Percentiles rank a stretch among this genome's conserved stretches.
Conservation (phyloP, 2,113 vertebrate genomes). For the Forbesichthys papilliferus region DNA sequence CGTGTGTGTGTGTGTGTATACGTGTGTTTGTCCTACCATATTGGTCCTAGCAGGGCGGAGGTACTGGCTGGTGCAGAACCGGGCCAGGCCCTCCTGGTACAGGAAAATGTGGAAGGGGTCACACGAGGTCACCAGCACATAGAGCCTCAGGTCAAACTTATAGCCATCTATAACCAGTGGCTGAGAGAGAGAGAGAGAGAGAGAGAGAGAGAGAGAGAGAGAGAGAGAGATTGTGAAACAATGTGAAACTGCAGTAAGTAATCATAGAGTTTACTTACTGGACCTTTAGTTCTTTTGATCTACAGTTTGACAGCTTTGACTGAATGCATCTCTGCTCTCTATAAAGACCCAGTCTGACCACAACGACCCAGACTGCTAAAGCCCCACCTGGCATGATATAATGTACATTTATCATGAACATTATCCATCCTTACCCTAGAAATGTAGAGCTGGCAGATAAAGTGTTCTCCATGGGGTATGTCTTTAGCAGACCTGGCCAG, state of each 20-base stretch:
- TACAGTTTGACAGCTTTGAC: too few relatives aligned
- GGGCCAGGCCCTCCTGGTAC: slow-evolving; percentile 59
- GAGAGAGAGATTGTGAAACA: neutral
- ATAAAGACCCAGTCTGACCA: too few relatives aligned
- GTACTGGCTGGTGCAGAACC: slow-evolving; percentile 70
- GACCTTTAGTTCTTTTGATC: too few relatives aligned
- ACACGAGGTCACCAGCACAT: slow-evolving; percentile 69
- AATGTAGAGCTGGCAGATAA: slow-evolving; percentile 69
- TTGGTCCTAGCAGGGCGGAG: slow-evolving; percentile 60
- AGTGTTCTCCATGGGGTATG: slow-evolving; percentile 57
- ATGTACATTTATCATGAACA: neutral
- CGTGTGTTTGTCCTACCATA: slow-evolving; percentile 53
- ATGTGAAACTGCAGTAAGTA: too few relatives aligned
- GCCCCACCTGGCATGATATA: too few relatives aligned
- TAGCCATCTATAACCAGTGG: slow-evolving; percentile 69
- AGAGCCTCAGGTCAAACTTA: slow-evolving; percentile 73
- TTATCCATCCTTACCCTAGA: slow-evolving; percentile 62
- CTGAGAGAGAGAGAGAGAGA: slow-evolving; percentile 21
- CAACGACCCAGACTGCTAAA: too few relatives aligned
- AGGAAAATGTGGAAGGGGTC: slow-evolving; percentile 71
- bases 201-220: neutral
- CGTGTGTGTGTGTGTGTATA: too few relatives aligned
- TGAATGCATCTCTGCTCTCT: too few relatives aligned
- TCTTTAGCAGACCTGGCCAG: slow-evolving; percentile 56
- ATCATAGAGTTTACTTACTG: too few relatives aligned